A percentile compares a stretch with the other conserved stretches of the same genome.
Evolutionary conservation across 2,113 vertebrate species (phyloP).

Genomic region (Apteryx mantelli): DNA sequence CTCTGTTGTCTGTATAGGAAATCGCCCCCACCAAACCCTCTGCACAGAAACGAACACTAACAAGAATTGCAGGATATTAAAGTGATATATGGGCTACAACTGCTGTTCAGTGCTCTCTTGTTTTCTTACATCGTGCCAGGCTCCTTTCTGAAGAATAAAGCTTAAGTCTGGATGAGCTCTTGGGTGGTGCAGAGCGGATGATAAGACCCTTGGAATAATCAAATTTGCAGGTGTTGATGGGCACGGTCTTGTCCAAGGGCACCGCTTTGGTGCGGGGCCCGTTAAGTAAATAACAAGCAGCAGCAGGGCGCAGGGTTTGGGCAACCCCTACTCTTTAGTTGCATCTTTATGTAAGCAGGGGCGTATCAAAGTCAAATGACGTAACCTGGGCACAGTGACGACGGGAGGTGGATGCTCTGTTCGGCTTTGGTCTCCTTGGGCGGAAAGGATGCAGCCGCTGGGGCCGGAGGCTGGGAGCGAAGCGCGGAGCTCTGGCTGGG

Average conservation of each 20-base stretch:
- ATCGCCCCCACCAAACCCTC: not conserved
- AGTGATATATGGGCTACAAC: conserved; percentile 29
- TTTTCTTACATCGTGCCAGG: not conserved
- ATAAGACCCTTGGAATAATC: not conserved
- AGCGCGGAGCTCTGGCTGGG: not conserved
- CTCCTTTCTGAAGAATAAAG: not conserved
- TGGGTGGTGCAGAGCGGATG: not conserved
- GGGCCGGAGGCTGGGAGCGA: not conserved
- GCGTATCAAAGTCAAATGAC: not conserved
- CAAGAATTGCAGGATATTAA: conserved; percentile 55
- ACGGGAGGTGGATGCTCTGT: not conserved
- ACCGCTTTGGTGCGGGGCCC: not conserved
- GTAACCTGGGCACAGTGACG: not conserved
- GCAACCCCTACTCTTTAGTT: not conserved
- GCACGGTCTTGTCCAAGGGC: not conserved
- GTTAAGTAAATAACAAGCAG: too few species aligned
- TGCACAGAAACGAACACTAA: not conserved
- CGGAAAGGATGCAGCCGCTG: not conserved
- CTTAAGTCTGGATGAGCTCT: not conserved
- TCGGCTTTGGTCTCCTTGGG: not conserved
- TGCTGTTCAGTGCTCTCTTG: not conserved
- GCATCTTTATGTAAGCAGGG: not conserved
- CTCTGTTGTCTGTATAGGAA: not conserved
- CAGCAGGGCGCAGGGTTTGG: too few species aligned
- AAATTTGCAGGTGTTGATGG: conserved; percentile 4